phyloP scores from a whole-genome alignment of 1,140 invertebrate species.

The Lordiphosa stackelbergi region DNA sequence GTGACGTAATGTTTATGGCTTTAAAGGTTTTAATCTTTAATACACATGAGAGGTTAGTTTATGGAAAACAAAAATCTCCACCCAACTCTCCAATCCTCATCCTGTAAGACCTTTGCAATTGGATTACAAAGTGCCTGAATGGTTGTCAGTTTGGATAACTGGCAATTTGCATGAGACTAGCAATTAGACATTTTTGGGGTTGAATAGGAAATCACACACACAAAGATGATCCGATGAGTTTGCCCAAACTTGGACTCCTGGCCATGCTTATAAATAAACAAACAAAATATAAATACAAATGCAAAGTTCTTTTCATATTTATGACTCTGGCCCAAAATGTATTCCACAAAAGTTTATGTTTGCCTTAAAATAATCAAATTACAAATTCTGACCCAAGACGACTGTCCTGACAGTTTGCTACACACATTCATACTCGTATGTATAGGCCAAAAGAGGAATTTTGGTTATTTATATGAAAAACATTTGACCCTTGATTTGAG shows the following conservation, averaged over 20 bases:
- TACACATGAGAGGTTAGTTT: slow-evolving; percentile 39
- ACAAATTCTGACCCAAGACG: slow-evolving; percentile 39
- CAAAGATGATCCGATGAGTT: slow-evolving; percentile 41
- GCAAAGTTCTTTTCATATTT: slow-evolving; percentile 48
- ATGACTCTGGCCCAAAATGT: slow-evolving; percentile 39
- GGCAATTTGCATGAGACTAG: slow-evolving; percentile 45
- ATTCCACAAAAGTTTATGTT: slow-evolving; percentile 37
- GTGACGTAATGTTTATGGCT: slow-evolving; percentile 3
- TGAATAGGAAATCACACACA: slow-evolving; percentile 26
- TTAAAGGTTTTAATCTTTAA: slow-evolving; percentile 41
- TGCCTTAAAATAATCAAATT: slow-evolving; percentile 35
- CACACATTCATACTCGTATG: not conserved
- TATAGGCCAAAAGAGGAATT: slow-evolving; percentile 12
- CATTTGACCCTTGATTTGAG: slow-evolving; percentile 10
- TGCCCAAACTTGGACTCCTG: slow-evolving; percentile 24
- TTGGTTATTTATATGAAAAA: slow-evolving; percentile 58
- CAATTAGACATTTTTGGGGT: slow-evolving; percentile 43
- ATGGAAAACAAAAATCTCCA: not conserved
- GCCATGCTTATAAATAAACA: slow-evolving; percentile 58
- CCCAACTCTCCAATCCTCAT: slow-evolving; percentile 2
- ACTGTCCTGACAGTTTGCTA: slow-evolving; percentile 1
- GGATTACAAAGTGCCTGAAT: slow-evolving; percentile 32
- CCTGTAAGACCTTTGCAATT: slow-evolving; percentile 17
- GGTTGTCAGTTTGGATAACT: slow-evolving; percentile 50
- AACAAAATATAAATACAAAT: slow-evolving; percentile 34